Conservation (phyloP, 2,888 invertebrate genomes). For the Drosophila mimetica region DNA sequence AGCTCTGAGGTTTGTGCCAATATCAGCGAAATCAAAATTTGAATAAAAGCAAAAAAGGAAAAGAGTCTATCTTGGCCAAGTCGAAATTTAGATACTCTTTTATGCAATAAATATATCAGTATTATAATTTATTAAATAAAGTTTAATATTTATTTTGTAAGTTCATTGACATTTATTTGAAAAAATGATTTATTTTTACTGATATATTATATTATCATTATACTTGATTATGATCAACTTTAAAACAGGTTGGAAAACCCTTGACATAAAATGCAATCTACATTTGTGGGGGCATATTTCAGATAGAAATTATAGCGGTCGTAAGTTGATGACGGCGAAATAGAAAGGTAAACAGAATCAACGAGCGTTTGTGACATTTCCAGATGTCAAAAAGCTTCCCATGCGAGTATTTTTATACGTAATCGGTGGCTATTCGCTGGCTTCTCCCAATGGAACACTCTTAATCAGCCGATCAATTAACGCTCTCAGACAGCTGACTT, state of each 20-base stretch:
- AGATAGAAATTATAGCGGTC: conserved; percentile 22
- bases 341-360: conserved; percentile 60
- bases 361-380: conserved; percentile 4
- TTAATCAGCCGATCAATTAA: conserved; percentile 48
- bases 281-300: conserved; percentile 5
- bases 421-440: conserved; percentile 5
- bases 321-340: conserved; percentile 61
- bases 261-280: conserved; percentile 3
- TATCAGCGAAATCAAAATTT: not conserved
- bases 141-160: no score
- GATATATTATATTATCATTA: not conserved
- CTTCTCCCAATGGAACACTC: conserved; percentile 32
- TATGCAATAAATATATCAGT: not conserved
- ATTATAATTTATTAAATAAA: no score
- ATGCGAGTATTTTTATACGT: not conserved
- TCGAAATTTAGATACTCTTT: not conserved
- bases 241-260: not conserved
- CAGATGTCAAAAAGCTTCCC: not conserved
- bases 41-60: not conserved
- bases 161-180: no score
- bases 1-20: not conserved
- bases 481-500: conserved; percentile 12
- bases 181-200: no score
- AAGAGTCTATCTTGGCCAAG: no score
- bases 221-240: not conserved